These are phyloP conservation scores for Scophthalmus maximus DNA, from an alignment of 2,113 vertebrate species.

Conservation along the genomic window DNA sequence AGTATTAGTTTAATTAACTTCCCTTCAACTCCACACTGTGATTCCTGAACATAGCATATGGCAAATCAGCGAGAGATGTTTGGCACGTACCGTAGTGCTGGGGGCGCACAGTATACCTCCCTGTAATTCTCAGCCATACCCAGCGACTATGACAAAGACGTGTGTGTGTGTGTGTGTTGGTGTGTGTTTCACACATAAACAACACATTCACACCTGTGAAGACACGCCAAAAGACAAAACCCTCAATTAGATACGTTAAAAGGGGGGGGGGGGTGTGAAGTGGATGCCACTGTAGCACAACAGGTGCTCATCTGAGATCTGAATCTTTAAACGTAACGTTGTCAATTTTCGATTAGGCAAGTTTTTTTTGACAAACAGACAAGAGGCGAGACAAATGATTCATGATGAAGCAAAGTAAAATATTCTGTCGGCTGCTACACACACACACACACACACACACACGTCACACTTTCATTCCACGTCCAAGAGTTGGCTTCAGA, in stretches of 20 bases:
- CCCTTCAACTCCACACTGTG: constrained; percentile 3
- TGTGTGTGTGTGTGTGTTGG: too few species aligned
- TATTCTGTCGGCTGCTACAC: background rate
- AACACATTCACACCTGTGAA: background rate
- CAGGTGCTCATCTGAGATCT: too few species aligned
- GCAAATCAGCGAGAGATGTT: constrained; percentile 33
- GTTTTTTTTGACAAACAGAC: background rate
- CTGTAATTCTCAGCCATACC: too few species aligned
- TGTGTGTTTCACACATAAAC: background rate
- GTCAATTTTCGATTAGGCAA: too few species aligned
- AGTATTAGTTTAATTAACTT: constrained; percentile 16
- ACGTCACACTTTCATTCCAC: background rate
- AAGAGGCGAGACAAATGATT: background rate
- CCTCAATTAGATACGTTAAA: background rate
- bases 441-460: too few species aligned
- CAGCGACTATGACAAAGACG: too few species aligned
- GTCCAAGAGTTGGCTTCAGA: background rate
- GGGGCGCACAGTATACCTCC: background rate
- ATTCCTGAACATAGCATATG: constrained; percentile 38
- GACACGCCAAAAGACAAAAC: background rate
- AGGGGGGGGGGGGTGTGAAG: too few species aligned
- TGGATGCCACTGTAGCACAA: too few species aligned
- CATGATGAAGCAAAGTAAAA: background rate
- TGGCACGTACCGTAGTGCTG: background rate
- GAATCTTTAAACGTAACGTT: too few species aligned